Evolutionary conservation across 2,113 vertebrate species (phyloP).

Genomic region (Regulus satrapa): DNA sequence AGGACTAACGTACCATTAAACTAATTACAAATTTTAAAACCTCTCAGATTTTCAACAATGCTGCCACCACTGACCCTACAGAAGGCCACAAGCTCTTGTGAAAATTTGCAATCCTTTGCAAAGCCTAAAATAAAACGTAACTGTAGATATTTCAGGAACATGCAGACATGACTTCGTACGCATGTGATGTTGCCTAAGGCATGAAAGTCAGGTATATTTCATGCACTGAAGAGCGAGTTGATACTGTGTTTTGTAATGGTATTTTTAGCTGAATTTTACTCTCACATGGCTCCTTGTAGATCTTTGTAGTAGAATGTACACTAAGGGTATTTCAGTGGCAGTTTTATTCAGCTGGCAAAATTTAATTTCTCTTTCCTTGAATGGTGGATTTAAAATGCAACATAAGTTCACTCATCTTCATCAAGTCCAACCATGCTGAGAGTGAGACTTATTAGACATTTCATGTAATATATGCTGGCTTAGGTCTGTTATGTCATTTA

Average conservation of each 20-base stretch:
- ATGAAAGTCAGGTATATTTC: not conserved
- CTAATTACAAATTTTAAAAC: not conserved
- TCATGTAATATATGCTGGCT: conserved; percentile 44
- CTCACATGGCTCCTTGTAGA: not conserved
- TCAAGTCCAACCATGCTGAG: not conserved
- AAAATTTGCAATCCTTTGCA: not conserved
- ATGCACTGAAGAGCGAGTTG: not conserved
- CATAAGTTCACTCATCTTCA: not conserved
- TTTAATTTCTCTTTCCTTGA: not conserved
- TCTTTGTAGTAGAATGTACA: not conserved
- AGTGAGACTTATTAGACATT: conserved; percentile 35
- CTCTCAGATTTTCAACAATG: not conserved
- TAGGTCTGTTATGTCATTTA: conserved; percentile 20
- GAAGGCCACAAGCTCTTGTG: not conserved
- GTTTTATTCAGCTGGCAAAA: not conserved
- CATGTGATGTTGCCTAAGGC: not conserved
- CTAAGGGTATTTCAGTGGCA: not conserved
- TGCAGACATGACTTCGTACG: not conserved
- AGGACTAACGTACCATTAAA: not conserved
- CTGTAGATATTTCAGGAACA: not conserved
- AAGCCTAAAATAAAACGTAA: not conserved
- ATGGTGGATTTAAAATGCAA: not conserved
- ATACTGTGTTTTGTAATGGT: not conserved
- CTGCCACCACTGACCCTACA: not conserved
- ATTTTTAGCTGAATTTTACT: not conserved